Evolutionary conservation across 2,113 vertebrate genomes (phyloP).

Genomic region (Thunnus maccoyii): DNA sequence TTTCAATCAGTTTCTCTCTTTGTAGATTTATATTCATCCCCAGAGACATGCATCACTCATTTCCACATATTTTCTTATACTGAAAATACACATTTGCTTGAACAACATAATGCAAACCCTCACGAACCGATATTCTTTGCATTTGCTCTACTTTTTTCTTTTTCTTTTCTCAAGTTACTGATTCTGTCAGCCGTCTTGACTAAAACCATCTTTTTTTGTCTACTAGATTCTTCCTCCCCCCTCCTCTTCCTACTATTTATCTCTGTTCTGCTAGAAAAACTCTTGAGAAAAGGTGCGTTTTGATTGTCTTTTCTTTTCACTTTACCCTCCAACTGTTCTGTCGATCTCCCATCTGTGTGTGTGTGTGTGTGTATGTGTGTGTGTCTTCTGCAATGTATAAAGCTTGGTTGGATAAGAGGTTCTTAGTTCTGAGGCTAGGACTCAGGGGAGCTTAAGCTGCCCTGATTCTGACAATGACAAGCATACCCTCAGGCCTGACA

Average conservation of each 20-base stretch:
- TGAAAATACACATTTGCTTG: slow-evolving; percentile 20
- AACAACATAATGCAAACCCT: slow-evolving; percentile 21
- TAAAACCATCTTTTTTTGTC: slow-evolving; percentile 81
- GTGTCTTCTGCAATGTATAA: slow-evolving; percentile 35
- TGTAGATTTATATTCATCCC: slow-evolving; percentile 18
- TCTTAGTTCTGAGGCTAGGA: slow-evolving; percentile 65
- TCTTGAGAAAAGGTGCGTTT: slow-evolving; percentile 77
- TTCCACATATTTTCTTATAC: not conserved
- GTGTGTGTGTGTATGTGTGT: slow-evolving; percentile 12
- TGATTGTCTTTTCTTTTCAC: slow-evolving; percentile 44
- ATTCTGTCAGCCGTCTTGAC: slow-evolving; percentile 72
- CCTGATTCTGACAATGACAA: slow-evolving; percentile 79
- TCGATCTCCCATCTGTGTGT: slow-evolving; percentile 41
- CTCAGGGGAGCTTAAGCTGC: slow-evolving; percentile 64
- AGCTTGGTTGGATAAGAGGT: slow-evolving; percentile 64
- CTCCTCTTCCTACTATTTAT: slow-evolving; percentile 67
- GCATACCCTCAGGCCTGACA: slow-evolving; percentile 69
- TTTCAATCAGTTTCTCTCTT: not conserved
- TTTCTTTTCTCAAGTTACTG: slow-evolving; percentile 49
- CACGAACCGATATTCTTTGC: slow-evolving; percentile 21
- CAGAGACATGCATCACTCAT: not conserved
- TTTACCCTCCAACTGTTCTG: slow-evolving; percentile 63
- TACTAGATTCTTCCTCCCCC: slow-evolving; percentile 62
- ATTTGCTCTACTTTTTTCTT: slow-evolving; percentile 57
- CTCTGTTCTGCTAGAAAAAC: slow-evolving; percentile 73